Evolutionary conservation across 2,113 vertebrate species (phyloP), one percentile per base, ranked within the genome.

Genomic region (Gasterosteus nipponicus): DNA sequence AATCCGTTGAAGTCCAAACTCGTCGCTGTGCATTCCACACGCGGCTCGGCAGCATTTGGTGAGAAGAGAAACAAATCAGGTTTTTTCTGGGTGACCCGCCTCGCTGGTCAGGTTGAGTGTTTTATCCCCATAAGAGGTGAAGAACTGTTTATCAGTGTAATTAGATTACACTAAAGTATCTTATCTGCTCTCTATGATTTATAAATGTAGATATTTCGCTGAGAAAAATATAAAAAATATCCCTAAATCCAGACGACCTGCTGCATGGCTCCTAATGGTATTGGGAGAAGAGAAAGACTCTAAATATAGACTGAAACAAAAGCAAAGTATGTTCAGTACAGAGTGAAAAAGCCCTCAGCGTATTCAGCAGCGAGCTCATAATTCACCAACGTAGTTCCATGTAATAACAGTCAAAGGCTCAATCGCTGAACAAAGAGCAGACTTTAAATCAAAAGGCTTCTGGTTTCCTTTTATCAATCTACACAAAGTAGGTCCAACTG

Each of bases 221-320:
- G 67, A 69, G 44, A 78, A 57, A 14, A 39, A 26, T 26, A 26
- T 26, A 80, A 87, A 75, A 19, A 42, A 54, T 75, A 65, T 80
- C 63, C 77, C 63, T 16, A n/a, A 60, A 62, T 58, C 41, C 56
- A 79, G 71, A 76, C 39, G 29, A 63, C 81, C 54, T 47, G 12
- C 66, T 33, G 59, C 71, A 72, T 58, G 29, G 31, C 53, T 80
- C 56, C 54, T 73, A 74, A 85, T 86, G 65, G 85, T 68, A 57
- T 26, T 58, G 46, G 54, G 14, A 56, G 63, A 72, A 70, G 14
- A 75, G 57, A 18, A 18, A 39, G 69, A 62, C 51, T 66, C 83
- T 89, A 87, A 87, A 86, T 75, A 82, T 83, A 83, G 86, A 73
- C 31, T 15, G 59, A 78, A 83, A 87, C 78, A 66, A 88, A 89